Percentiles rank a stretch among this genome's conserved stretches.
These are phyloP conservation scores for Pteruthius melanotis DNA, from an alignment of 2,113 vertebrate species.

Conservation along the genomic window DNA sequence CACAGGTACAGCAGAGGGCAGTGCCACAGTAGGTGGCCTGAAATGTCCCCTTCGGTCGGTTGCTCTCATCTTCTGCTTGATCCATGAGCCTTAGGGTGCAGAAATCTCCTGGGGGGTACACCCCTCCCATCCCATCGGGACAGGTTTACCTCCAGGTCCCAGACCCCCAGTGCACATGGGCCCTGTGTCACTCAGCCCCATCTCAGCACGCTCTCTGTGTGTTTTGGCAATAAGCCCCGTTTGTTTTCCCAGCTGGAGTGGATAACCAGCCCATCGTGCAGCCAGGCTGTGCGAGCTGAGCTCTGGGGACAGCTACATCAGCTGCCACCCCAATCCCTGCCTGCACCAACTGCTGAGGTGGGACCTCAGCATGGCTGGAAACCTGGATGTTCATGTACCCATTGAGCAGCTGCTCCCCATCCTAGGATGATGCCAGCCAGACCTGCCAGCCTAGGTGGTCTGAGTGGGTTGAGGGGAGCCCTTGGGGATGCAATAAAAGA, in stretches of 20 bases:
- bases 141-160: not conserved
- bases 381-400: not conserved
- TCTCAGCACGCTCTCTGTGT: not conserved
- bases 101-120: not conserved
- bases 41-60: not conserved
- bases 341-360: not conserved
- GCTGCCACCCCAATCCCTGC: not conserved
- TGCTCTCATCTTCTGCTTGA: not conserved
- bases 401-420: not conserved
- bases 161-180: not conserved
- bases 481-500: not conserved
- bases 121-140: rapidly evolving
- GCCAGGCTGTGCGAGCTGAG: not conserved
- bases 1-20: not conserved
- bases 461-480: not conserved
- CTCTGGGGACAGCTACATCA: not conserved
- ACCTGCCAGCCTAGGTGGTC: not conserved
- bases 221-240: not conserved
- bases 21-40: rapidly evolving
- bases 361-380: not conserved
- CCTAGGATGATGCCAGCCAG: not conserved
- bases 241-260: not conserved
- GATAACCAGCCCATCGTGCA: not conserved
- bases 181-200: not conserved
- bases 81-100: not conserved